A percentile compares a stretch with the other conserved stretches of the same genome.
These are phyloP conservation scores for Heliconius sara DNA, from an alignment of 2,888 invertebrate species.

Conservation along the genomic window DNA sequence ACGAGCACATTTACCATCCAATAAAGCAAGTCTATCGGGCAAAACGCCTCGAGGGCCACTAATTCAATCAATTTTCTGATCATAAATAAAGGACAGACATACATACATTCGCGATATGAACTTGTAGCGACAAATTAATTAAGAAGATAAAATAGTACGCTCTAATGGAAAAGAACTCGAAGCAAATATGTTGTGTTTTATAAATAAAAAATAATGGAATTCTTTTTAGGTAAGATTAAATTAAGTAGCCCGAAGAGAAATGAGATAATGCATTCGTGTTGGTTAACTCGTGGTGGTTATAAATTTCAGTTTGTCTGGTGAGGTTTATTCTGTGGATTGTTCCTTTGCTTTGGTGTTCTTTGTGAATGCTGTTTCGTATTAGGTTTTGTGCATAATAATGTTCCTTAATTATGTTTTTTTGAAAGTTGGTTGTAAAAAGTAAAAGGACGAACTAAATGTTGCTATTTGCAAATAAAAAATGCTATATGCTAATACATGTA, in stretches of 20 bases:
- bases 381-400: neutral
- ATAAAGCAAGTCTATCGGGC: conserved; percentile 63
- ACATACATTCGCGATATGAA: conserved; percentile 75
- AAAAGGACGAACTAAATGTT: neutral
- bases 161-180: conserved; percentile 68
- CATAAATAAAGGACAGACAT: conserved; percentile 78
- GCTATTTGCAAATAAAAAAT: too few species aligned
- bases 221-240: conserved; percentile 25
- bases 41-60: conserved; percentile 77
- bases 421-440: neutral
- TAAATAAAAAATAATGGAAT: conserved; percentile 25
- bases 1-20: conserved; percentile 70
- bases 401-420: conserved; percentile 4
- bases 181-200: conserved; percentile 27
- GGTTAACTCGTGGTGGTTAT: conserved; percentile 6
- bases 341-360: conserved; percentile 3
- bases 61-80: conserved; percentile 81
- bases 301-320: conserved; percentile 9
- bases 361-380: neutral
- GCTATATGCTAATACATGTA: too few species aligned
- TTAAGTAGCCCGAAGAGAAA: conserved; percentile 23
- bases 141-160: conserved; percentile 77
- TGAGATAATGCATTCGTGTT: conserved; percentile 27
- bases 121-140: conserved; percentile 80
- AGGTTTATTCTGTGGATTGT: neutral